These are phyloP conservation scores for Cryptops parisi DNA, from an alignment of 2,888 invertebrate genomes.

Conservation along the genomic window DNA sequence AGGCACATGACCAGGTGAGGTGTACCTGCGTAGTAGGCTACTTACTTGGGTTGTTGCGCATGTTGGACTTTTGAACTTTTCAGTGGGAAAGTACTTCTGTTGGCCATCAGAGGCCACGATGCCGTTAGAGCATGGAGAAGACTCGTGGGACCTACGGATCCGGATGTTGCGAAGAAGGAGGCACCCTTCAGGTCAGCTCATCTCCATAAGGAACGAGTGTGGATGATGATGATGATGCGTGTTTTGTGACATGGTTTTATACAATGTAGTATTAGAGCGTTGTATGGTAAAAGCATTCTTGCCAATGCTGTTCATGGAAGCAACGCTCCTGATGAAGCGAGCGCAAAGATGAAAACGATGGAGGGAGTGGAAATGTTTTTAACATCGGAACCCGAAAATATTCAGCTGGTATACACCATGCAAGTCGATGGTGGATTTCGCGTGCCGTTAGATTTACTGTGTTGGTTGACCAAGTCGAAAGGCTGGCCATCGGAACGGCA, in stretches of 20 bases:
- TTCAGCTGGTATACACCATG: too few species aligned
- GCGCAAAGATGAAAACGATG: not conserved
- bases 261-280: not conserved
- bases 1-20: not conserved
- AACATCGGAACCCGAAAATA: too few species aligned
- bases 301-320: conserved; percentile 2
- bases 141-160: conserved; percentile 3
- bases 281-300: conserved; percentile 1
- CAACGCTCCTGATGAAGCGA: not conserved
- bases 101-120: not conserved
- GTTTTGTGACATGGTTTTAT: not conserved
- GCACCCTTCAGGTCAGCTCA: not conserved
- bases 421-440: too few species aligned
- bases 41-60: too few species aligned
- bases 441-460: too few species aligned
- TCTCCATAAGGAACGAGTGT: too few species aligned
- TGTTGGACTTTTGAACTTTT: too few species aligned
- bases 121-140: not conserved
- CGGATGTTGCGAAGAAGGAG: not conserved
- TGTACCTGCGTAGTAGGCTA: too few species aligned
- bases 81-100: conserved; percentile 3
- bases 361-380: too few species aligned
- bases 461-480: too few species aligned
- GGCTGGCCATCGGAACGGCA: too few species aligned
- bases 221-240: too few species aligned